phyloP scores from a whole-genome alignment of 2,797 vertebrate species.

The Rhabdomys pumilio region DNA sequence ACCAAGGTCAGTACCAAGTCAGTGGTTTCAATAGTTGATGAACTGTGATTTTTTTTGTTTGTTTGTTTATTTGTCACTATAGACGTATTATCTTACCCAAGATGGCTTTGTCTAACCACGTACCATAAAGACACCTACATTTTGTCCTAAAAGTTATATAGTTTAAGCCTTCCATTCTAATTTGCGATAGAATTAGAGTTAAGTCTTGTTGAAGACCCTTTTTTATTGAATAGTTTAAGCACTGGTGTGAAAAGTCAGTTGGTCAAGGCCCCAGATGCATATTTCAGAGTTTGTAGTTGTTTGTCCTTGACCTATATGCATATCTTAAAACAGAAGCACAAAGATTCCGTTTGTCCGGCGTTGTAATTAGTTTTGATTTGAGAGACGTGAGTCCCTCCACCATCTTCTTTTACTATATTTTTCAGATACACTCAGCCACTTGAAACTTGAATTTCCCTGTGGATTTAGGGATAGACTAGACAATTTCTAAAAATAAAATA shows the following conservation, averaged over 20 bases:
- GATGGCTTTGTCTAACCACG: neutral
- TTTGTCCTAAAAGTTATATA: neutral
- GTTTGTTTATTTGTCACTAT: neutral
- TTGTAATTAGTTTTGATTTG: neutral
- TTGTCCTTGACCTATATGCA: rapidly evolving
- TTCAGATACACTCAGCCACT: neutral
- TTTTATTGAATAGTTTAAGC: neutral
- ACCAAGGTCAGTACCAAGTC: neutral
- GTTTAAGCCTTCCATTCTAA: neutral
- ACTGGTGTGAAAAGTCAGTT: neutral
- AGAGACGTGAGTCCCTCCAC: neutral
- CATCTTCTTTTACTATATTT: neutral
- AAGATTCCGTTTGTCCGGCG: neutral
- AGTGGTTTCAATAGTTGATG: neutral
- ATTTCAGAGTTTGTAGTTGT: neutral
- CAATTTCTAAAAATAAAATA: neutral
- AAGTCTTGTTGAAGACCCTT: neutral
- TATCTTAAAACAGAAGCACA: neutral
- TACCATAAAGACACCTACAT: neutral
- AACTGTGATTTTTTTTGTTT: neutral
- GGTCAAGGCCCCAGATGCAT: neutral
- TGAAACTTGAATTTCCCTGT: neutral
- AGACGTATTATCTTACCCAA: neutral
- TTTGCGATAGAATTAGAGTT: neutral
- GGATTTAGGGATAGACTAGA: neutral